phyloP scores from a whole-genome alignment of 2,113 vertebrate genomes.

The Cryptoleucopteryx plumbea region DNA sequence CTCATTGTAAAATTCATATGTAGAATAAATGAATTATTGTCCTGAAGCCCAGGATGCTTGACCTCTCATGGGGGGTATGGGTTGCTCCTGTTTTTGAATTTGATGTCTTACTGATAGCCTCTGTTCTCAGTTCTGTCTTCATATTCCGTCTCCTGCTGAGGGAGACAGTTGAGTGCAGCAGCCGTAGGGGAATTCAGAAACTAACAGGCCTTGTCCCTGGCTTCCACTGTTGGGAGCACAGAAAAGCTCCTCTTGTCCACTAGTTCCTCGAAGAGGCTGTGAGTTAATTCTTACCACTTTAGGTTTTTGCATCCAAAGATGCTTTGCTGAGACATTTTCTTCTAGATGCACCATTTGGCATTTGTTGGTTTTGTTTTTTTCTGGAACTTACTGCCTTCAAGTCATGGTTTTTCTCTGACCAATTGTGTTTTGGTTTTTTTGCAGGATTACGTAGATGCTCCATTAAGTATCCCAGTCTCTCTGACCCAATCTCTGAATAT shows the following conservation, averaged over 20 bases:
- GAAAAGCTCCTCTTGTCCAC: not conserved
- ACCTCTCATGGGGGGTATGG: not conserved
- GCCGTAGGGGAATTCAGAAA: not conserved
- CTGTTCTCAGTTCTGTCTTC: not conserved
- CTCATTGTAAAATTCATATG: not conserved
- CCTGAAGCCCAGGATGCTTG: not conserved
- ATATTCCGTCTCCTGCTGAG: not conserved
- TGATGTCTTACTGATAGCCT: not conserved
- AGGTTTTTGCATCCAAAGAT: not conserved
- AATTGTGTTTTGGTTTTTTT: not conserved
- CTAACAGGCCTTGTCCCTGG: not conserved
- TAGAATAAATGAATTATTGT: not conserved
- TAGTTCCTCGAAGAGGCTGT: not conserved
- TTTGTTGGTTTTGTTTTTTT: not conserved
- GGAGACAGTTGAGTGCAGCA: not conserved
- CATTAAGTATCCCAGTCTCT: slow-evolving; percentile 88
- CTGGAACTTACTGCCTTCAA: not conserved
- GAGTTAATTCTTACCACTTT: not conserved
- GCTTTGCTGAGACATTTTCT: not conserved
- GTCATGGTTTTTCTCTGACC: not conserved
- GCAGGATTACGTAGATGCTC: slow-evolving; percentile 96
- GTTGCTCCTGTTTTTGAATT: not conserved
- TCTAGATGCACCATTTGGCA: not conserved
- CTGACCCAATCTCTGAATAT: slow-evolving; percentile 90
- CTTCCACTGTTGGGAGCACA: not conserved